Evolutionary conservation across 2,888 invertebrate species (phyloP), one percentile per base, ranked within the genome.

Genomic region (Urechis unicinctus): DNA sequence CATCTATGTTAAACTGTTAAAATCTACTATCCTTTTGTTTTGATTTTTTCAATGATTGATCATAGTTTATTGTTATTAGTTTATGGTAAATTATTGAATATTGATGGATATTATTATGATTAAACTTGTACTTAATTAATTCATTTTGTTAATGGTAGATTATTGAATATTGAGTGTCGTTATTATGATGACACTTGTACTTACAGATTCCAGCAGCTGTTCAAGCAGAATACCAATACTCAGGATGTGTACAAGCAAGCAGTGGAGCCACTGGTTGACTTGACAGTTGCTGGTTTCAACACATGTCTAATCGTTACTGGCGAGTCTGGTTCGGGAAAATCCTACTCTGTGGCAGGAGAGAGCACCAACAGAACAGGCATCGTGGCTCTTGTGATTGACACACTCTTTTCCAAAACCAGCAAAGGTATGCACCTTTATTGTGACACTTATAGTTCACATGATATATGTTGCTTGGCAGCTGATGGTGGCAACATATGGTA

Each of bases 261-360:
- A 17, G 66, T 73, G 24, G 69, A 71, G 52, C 65, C 70, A 2
- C 57, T 71, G 48, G 56, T 75, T 29, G 73, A 76, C 47, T 59
- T 71, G 45, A 68, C 66, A 41, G 48, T 74, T 58, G 65, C 71
- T 29, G 74, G 76, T 2, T 74, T 68, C 61, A 75, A 76, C 60
- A 65, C 66, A 4, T 70, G 69, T 53, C 56, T 74, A n/a, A 51
- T 76, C 28, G 61, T 74, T 13, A 66, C 65, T 53, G 75, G 75
- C 6, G 71, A 75, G 58, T 70, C 67, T 57, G 73, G 70, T 1
- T 62, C 73, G 4, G 74, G 74, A n/a, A 75, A 74, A 53, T 65
- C 73, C 1, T 70, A 65, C 61, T 67, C 71, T 2, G 44, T 74
- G 41, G 67, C 67, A 28, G 75, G 74, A 22, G 70, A 73, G 45